Base-by-base conservation (phyloP, 2,113 vertebrate genomes). In the Nansenia antarctica region DNA sequence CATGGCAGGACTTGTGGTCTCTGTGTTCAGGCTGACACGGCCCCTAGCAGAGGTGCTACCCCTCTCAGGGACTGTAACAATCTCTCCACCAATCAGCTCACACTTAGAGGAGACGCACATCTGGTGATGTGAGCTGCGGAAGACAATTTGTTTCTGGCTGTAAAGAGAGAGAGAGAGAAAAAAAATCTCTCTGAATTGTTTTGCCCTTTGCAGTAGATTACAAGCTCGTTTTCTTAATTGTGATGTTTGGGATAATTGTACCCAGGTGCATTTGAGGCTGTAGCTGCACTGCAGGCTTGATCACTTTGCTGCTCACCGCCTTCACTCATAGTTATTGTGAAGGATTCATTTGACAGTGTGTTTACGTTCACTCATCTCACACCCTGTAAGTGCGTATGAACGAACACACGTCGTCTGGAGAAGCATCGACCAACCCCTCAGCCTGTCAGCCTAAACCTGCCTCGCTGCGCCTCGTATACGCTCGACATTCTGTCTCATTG, bases 281-380 rank as follows among this genome's bases (percentile, higher is more conserved):
- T n/a, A n/a, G n/a, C n/a, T n/a, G n/a, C n/a, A n/a, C n/a, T n/a
- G n/a, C 64, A 62, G 47, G 39, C 35, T 22, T 47, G 53, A 35
- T 65, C 53, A 54, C 52, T 39, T 63, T 12, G 15, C 42, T 15
- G 1, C 7, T 29, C 39, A 47, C 14, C 9, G 27, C 37, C 69
- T 70, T 32, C 55, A 75, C 67, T 75, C 59, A 62, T n/a, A 47
- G 45, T 20, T 54, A 20, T 14, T 57, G 63, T 54, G 42, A 59
- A 45, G 39, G 53, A 63, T 15, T 3, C 14, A 47, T 47, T 7
- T 24, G 59, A 26, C 24, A 9, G 20, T 11, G 20, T 39, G 59
- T 62, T 45, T 29, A 42, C 12, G 27, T 14, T 27, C 61, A 9
- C 37, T 18, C 9, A n/a, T n/a, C 26, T 63, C 5, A 22, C 32